phyloP scores from a whole-genome alignment of 2,113 vertebrate species.

The Meleagris gallopavo region DNA sequence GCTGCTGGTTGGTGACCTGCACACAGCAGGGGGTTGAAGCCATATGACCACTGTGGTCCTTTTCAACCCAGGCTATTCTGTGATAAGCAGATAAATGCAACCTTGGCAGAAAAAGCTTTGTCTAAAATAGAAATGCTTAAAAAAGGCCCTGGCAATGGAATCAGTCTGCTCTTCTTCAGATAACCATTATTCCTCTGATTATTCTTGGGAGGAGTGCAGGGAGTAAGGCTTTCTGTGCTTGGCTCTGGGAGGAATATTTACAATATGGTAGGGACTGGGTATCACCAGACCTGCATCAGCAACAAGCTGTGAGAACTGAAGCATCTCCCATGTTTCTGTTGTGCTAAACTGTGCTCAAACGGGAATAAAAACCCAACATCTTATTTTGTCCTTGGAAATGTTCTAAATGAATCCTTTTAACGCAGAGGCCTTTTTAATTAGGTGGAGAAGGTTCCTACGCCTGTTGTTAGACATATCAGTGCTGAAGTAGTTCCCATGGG shows the following conservation, averaged over 20 bases:
- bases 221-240: background rate
- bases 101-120: background rate
- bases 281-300: background rate
- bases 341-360: background rate
- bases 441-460: constrained; percentile 50
- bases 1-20: too few relatives aligned
- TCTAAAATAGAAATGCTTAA: background rate
- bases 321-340: rapidly evolving
- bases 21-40: too few relatives aligned
- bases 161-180: background rate
- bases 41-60: too few relatives aligned
- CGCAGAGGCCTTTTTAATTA: constrained; percentile 31
- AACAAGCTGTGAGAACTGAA: background rate
- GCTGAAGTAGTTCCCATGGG: constrained; percentile 88
- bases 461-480: constrained; percentile 75
- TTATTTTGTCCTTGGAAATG: background rate
- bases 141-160: background rate
- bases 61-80: too few relatives aligned
- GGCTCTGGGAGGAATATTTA: background rate
- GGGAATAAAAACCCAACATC: background rate
- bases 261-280: background rate
- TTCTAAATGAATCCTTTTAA: constrained; percentile 20
- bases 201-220: background rate
- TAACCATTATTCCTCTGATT: background rate
- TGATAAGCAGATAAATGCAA: background rate